Conservation (phyloP, 1,140 invertebrate species). For the Delia radicum region DNA sequence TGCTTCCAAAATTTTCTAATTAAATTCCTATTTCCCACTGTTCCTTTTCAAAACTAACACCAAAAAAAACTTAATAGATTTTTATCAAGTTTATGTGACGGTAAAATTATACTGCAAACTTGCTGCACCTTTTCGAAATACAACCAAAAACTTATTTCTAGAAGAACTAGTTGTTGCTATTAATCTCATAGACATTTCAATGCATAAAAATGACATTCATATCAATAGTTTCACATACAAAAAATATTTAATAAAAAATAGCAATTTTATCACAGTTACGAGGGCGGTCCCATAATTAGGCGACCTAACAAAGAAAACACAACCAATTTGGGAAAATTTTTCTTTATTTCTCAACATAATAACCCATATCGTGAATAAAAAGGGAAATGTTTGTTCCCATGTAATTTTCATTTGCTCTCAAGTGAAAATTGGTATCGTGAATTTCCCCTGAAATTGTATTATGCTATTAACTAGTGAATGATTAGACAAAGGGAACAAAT, state of each 20-base stretch:
- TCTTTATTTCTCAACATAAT: no score
- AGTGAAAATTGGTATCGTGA: no score
- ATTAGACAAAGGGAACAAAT: no score
- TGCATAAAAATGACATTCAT: slow-evolving; percentile 18
- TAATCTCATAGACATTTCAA: background rate
- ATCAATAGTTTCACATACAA: background rate
- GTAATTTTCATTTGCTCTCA: no score
- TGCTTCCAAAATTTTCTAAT: no score
- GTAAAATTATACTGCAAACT: background rate
- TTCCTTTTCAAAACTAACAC: background rate
- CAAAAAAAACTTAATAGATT: background rate
- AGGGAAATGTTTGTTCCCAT: no score
- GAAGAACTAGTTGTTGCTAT: background rate
- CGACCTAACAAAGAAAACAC: no score
- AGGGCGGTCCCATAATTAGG: no score
- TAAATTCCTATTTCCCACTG: background rate
- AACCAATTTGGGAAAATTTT: no score
- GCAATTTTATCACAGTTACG: slow-evolving; percentile 8
- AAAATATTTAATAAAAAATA: background rate
- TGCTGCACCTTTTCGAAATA: background rate
- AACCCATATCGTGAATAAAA: no score
- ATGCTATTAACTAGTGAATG: no score
- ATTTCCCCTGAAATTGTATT: no score
- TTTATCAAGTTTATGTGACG: background rate
- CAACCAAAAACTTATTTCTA: background rate